A percentile compares a stretch with the other conserved stretches of the same genome.
phyloP scores from a whole-genome alignment of 1,140 invertebrate genomes.

The Pseudachorutes palmiensis region DNA sequence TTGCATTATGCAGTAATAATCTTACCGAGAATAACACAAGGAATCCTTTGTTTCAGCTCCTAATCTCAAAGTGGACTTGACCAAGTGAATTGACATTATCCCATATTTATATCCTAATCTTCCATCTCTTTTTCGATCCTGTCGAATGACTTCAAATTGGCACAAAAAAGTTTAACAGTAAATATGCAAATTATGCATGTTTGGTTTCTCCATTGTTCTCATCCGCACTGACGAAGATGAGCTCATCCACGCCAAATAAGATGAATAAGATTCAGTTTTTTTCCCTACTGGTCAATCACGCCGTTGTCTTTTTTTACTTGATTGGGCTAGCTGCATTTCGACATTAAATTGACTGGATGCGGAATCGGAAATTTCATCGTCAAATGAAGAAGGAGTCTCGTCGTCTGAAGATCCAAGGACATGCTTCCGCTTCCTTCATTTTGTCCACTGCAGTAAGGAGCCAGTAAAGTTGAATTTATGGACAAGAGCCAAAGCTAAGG shows the following conservation, averaged over 20 bases:
- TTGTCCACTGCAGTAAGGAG: too few relatives aligned
- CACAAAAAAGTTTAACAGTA: conserved; percentile 3
- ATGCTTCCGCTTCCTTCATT: background rate
- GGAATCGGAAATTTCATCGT: conserved; percentile 1
- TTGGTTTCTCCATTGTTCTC: background rate
- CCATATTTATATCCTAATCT: background rate
- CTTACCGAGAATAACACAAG: too few relatives aligned
- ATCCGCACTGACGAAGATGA: too few relatives aligned
- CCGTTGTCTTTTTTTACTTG: too few relatives aligned
- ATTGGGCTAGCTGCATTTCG: background rate
- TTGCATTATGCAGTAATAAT: too few relatives aligned
- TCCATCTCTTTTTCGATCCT: background rate
- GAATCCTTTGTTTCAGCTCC: too few relatives aligned
- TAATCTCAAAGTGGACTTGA: background rate
- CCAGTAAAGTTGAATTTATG: too few relatives aligned
- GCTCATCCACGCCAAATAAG: too few relatives aligned
- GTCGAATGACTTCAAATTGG: background rate
- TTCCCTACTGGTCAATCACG: too few relatives aligned
- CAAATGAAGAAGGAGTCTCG: background rate
- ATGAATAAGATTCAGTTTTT: too few relatives aligned
- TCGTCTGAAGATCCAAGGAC: background rate
- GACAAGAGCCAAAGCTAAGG: background rate
- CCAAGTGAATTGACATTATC: background rate
- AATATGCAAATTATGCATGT: background rate
- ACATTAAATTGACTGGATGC: background rate